A percentile compares a stretch with the other conserved stretches of the same genome.
phyloP scores from a whole-genome alignment of 2,113 vertebrate genomes.

The Camarhynchus parvulus region DNA sequence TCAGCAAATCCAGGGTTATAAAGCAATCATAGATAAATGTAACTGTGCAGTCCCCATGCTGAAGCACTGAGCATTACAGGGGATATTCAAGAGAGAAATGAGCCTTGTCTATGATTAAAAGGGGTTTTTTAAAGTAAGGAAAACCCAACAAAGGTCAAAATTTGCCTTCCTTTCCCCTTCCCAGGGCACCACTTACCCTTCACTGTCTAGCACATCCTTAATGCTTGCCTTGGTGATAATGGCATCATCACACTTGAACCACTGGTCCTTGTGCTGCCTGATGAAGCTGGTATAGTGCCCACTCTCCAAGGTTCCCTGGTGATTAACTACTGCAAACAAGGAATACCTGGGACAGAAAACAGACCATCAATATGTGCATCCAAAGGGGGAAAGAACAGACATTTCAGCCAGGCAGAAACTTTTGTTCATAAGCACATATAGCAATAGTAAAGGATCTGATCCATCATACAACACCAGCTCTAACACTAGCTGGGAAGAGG shows the following conservation, averaged over 20 bases:
- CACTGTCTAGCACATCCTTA: conserved; percentile 97
- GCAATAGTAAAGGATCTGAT: not conserved
- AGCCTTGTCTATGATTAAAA: not conserved
- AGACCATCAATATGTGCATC: not conserved
- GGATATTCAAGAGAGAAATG: not conserved
- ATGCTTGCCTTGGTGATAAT: conserved; percentile 99
- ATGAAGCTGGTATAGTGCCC: conserved; percentile 99
- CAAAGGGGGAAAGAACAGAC: not conserved
- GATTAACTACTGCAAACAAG: conserved; percentile 98
- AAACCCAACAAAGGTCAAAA: not conserved
- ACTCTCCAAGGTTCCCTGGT: conserved; percentile 98
- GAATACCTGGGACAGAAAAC: conserved; percentile 85
- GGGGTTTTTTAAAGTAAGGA: not conserved
- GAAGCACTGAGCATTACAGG: not conserved
- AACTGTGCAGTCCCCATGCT: not conserved
- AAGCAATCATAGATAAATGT: not conserved
- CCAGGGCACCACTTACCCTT: conserved; percentile 84
- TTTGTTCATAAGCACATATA: fast-evolving
- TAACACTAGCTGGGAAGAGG: not conserved
- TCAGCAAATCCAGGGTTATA: not conserved
- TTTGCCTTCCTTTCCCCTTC: not conserved
- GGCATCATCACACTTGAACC: conserved; percentile 99
- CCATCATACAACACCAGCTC: not conserved
- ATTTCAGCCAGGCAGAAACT: not conserved
- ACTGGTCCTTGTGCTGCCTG: conserved; percentile 99